phyloP scores from a whole-genome alignment of 1,140 invertebrate genomes.

The Papilio machaon region DNA sequence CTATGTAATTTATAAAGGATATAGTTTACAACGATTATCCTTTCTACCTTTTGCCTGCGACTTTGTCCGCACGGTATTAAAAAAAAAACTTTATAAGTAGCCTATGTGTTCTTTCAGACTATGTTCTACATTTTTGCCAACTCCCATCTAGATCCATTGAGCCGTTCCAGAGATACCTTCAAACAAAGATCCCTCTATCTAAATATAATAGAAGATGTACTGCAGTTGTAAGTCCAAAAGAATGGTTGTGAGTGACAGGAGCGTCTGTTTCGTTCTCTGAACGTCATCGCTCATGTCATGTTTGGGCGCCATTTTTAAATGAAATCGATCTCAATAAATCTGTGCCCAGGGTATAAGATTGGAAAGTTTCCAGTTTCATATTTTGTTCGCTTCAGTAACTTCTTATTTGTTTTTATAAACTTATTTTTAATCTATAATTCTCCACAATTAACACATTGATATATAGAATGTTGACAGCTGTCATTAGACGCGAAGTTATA shows the following conservation, averaged over 20 bases:
- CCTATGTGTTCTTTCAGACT: no score
- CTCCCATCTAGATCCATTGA: no score
- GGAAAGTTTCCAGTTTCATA: constrained; percentile 3
- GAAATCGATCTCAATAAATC: neutral
- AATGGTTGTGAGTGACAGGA: neutral
- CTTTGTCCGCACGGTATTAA: no score
- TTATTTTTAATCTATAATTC: neutral
- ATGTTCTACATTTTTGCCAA: no score
- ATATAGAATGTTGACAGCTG: neutral
- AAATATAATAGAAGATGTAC: no score
- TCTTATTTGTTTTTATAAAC: neutral
- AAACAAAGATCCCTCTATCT: no score
- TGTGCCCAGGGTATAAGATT: neutral
- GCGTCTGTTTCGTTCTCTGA: neutral
- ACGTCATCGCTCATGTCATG: neutral
- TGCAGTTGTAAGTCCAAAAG: neutral
- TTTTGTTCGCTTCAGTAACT: neutral
- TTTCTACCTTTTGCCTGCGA: no score
- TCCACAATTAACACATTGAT: no score
- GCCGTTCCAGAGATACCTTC: no score
- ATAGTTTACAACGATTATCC: no score
- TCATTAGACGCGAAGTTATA: neutral
- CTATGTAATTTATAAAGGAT: no score
- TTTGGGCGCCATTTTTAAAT: constrained; percentile 4
- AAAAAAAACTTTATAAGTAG: no score